These are phyloP conservation scores for Reticulitermes speratus DNA, from an alignment of 1,140 invertebrate genomes.

Conservation along the genomic window DNA sequence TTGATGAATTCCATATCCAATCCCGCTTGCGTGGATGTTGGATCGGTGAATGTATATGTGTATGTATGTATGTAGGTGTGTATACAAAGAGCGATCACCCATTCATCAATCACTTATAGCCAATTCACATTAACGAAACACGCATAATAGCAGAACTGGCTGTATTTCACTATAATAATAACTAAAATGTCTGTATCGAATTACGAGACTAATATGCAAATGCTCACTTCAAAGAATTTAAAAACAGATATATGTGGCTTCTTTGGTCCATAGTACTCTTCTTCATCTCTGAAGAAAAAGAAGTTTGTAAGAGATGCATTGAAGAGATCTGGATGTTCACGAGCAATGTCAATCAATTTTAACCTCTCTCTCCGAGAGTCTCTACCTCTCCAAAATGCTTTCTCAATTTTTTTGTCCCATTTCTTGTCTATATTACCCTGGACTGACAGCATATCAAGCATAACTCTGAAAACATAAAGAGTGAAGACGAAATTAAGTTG, in stretches of 20 bases:
- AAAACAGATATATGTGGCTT: conserved; percentile 86
- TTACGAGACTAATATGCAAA: background rate
- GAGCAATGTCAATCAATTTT: conserved; percentile 76
- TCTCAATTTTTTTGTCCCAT: conserved; percentile 75
- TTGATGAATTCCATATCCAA: no score
- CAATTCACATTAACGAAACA: no score
- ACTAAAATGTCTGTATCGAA: no score
- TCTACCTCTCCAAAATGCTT: conserved; percentile 88
- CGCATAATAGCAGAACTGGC: no score
- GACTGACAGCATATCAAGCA: conserved; percentile 85
- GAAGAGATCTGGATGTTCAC: conserved; percentile 75
- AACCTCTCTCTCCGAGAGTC: conserved; percentile 84
- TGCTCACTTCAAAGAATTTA: conserved; percentile 89
- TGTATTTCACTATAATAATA: no score
- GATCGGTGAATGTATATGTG: no score
- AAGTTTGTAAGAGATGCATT: conserved; percentile 95
- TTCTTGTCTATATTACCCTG: conserved; percentile 70
- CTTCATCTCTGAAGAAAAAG: conserved; percentile 90
- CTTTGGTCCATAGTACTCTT: conserved; percentile 82
- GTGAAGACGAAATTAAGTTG: background rate
- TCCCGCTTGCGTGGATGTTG: no score
- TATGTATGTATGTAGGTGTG: no score
- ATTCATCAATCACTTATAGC: no score
- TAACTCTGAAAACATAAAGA: conserved; percentile 63
- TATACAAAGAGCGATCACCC: no score